Conservation (phyloP, 2,888 invertebrate genomes). For the Dysmachus trigonus region DNA sequence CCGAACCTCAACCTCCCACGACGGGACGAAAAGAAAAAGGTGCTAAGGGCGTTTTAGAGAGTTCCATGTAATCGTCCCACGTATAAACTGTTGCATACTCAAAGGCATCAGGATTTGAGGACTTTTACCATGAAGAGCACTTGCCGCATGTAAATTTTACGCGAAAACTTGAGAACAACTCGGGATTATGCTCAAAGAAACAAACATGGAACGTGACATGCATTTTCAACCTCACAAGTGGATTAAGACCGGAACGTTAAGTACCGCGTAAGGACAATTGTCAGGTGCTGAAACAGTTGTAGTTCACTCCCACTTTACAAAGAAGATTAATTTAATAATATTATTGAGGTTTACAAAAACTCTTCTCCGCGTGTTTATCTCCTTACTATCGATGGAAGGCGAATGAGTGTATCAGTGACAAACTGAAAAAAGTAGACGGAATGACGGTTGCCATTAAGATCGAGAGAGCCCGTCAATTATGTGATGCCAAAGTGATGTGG, state of each 20-base stretch:
- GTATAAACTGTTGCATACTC: slow-evolving; percentile 41
- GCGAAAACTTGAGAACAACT: slow-evolving; percentile 40
- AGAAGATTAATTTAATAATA: neutral
- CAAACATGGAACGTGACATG: slow-evolving; percentile 38
- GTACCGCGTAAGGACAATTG: slow-evolving; percentile 24
- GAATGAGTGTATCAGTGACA: too few species aligned
- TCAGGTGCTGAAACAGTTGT: slow-evolving; percentile 23
- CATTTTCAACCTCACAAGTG: slow-evolving; percentile 25
- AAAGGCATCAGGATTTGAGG: slow-evolving; percentile 39
- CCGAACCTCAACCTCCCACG: neutral
- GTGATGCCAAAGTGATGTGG: too few species aligned
- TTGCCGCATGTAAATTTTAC: slow-evolving; percentile 42
- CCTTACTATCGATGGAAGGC: too few species aligned
- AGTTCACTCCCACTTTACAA: neutral
- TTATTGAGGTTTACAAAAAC: too few species aligned
- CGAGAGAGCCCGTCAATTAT: too few species aligned
- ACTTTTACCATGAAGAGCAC: slow-evolving; percentile 43
- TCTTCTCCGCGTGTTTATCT: too few species aligned
- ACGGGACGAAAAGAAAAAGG: neutral
- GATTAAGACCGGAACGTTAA: slow-evolving; percentile 17
- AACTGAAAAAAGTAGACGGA: too few species aligned
- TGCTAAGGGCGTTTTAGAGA: slow-evolving; percentile 19
- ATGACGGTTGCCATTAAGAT: too few species aligned
- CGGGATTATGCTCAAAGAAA: slow-evolving; percentile 39
- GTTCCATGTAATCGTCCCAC: slow-evolving; percentile 26